Conservation (phyloP, 1,140 invertebrate species). For the Procambarus clarkii region DNA sequence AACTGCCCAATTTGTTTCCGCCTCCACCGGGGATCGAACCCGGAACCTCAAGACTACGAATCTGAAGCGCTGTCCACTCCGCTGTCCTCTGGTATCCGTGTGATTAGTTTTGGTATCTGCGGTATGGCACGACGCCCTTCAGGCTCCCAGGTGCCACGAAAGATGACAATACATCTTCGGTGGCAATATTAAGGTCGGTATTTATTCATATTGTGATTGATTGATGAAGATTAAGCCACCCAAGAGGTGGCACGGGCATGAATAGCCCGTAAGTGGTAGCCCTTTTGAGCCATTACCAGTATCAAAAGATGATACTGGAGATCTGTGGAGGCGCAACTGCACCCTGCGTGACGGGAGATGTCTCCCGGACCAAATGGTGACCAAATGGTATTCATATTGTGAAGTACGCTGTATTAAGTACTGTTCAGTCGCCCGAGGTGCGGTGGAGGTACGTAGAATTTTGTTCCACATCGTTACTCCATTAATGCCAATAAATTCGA, state of each 20-base stretch:
- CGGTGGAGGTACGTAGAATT: too few species aligned
- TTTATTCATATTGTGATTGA: constrained; percentile 12
- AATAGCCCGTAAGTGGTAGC: too few species aligned
- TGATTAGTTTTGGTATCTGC: constrained; percentile 36
- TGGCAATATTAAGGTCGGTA: constrained; percentile 17
- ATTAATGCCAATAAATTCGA: too few species aligned
- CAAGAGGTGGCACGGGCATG: too few species aligned
- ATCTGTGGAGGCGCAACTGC: too few species aligned
- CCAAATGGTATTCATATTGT: constrained; percentile 7
- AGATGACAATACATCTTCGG: constrained; percentile 3
- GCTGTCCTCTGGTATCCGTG: constrained; percentile 2
- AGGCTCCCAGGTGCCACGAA: not conserved
- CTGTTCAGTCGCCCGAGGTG: not conserved
- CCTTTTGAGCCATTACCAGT: too few species aligned
- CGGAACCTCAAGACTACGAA: not conserved
- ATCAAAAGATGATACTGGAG: too few species aligned
- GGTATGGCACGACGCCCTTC: constrained; percentile 14
- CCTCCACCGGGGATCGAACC: not conserved
- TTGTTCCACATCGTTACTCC: too few species aligned
- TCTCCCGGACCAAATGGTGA: too few species aligned
- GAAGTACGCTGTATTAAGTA: constrained; percentile 21
- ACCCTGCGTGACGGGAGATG: too few species aligned
- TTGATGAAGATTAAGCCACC: too few species aligned
- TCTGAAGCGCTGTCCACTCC: too few species aligned
- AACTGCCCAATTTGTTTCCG: not conserved